phyloP scores from a whole-genome alignment of 2,797 vertebrate genomes.

The Neosalanx taihuensis region DNA sequence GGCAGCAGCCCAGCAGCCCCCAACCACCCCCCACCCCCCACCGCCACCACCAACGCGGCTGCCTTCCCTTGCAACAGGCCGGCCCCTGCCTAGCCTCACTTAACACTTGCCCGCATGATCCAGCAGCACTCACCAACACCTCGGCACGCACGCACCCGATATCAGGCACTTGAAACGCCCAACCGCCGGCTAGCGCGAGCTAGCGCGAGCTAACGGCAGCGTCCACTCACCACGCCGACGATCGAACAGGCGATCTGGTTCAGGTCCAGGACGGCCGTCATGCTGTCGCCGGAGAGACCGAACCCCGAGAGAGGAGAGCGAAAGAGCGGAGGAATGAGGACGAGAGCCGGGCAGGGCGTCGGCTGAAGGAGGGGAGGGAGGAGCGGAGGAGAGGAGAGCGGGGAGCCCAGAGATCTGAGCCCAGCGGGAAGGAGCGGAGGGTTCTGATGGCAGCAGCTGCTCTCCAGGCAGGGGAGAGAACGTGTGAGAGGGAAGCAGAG shows the following conservation, averaged over 20 bases:
- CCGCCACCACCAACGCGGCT: neutral
- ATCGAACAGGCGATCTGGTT: conserved; percentile 61
- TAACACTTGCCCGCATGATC: conserved; percentile 1
- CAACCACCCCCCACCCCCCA: neutral
- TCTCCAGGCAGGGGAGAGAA: conserved; percentile 17
- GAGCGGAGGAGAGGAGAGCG: neutral
- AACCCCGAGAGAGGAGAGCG: conserved; percentile 1
- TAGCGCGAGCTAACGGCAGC: neutral
- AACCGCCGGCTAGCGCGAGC: too few species aligned
- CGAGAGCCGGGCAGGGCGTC: neutral
- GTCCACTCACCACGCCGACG: conserved; percentile 62
- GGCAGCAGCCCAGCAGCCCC: neutral
- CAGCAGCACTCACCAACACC: conserved; percentile 13
- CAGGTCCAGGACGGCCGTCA: conserved; percentile 60
- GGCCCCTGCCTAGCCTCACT: neutral
- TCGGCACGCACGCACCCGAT: neutral
- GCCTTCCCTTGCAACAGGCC: neutral
- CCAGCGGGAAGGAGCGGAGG: conserved; percentile 17
- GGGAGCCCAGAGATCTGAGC: neutral
- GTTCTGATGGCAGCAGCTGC: conserved; percentile 18
- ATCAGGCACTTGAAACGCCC: neutral
- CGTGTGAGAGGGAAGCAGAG: conserved; percentile 11
- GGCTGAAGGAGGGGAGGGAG: neutral
- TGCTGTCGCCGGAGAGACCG: conserved; percentile 39
- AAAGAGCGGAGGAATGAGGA: neutral